Evolutionary conservation across 2,797 vertebrate species (phyloP).

Genomic region (Arnoldichthys spilopterus): DNA sequence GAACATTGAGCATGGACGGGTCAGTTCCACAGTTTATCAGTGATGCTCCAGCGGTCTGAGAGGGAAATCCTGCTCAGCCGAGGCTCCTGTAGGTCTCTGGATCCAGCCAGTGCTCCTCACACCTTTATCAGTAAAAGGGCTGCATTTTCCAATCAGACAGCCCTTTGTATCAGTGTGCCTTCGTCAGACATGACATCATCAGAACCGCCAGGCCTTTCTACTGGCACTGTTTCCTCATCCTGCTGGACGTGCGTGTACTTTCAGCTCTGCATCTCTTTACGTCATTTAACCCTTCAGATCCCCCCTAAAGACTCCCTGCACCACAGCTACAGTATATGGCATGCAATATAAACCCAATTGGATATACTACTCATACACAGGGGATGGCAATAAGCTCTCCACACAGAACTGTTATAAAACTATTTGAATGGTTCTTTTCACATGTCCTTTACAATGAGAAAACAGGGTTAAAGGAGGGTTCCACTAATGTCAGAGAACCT

Average conservation of each 20-base stretch:
- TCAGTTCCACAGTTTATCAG: constrained; percentile 28
- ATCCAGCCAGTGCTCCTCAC: background rate
- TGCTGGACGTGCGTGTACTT: background rate
- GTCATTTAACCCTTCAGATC: too few relatives aligned
- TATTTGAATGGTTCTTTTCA: too few relatives aligned
- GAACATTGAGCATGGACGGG: too few relatives aligned
- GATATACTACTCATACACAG: too few relatives aligned
- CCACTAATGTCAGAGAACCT: too few relatives aligned
- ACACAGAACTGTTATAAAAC: too few relatives aligned
- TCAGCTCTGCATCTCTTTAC: background rate
- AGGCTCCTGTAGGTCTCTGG: background rate
- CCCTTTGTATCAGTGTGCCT: constrained; percentile 27
- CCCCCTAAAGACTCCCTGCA: too few relatives aligned
- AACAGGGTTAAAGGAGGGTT: too few relatives aligned
- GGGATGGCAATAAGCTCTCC: too few relatives aligned
- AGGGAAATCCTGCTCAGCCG: constrained; percentile 14
- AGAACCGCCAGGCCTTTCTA: background rate
- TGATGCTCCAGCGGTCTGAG: background rate
- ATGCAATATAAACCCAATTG: too few relatives aligned
- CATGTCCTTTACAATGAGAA: too few relatives aligned
- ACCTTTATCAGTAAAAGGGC: constrained; percentile 21
- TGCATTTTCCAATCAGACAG: constrained; percentile 40
- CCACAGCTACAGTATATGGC: too few relatives aligned
- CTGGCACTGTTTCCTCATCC: background rate
- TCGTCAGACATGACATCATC: constrained; percentile 24